Conservation (phyloP, 2,888 invertebrate genomes). For the Troides aeacus region DNA sequence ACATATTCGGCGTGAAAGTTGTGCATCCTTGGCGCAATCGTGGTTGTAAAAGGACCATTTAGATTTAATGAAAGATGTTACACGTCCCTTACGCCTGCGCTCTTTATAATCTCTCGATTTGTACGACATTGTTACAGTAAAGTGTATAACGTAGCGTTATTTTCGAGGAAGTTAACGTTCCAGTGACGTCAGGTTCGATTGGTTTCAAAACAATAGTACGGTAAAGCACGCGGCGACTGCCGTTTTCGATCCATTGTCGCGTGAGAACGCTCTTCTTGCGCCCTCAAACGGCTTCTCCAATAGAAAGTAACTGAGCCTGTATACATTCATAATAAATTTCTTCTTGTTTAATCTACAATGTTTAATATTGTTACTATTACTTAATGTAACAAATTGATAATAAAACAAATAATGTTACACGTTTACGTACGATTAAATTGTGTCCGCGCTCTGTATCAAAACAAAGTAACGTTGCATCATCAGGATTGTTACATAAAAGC, state of each 20-base stretch:
- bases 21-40: constrained; percentile 52
- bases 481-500: constrained; percentile 58
- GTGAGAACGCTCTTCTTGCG: constrained; percentile 64
- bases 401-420: background rate
- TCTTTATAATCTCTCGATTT: background rate
- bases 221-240: constrained; percentile 59
- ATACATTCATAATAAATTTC: background rate
- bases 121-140: constrained; percentile 15
- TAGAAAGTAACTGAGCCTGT: constrained; percentile 64
- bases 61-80: background rate
- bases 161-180: constrained; percentile 64
- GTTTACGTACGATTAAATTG: background rate
- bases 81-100: background rate
- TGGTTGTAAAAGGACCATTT: constrained; percentile 1
- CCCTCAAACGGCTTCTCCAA: constrained; percentile 58
- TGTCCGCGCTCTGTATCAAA: background rate
- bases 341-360: background rate
- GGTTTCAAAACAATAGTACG: constrained; percentile 70
- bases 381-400: background rate
- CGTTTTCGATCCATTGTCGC: constrained; percentile 58
- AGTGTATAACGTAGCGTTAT: constrained; percentile 22
- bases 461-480: background rate
- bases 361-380: background rate
- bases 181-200: constrained; percentile 61
- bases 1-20: constrained; percentile 71